A percentile compares a stretch with the other conserved stretches of the same genome.
Conservation (phyloP, 2,113 vertebrate species). For the Sturnus vulgaris region DNA sequence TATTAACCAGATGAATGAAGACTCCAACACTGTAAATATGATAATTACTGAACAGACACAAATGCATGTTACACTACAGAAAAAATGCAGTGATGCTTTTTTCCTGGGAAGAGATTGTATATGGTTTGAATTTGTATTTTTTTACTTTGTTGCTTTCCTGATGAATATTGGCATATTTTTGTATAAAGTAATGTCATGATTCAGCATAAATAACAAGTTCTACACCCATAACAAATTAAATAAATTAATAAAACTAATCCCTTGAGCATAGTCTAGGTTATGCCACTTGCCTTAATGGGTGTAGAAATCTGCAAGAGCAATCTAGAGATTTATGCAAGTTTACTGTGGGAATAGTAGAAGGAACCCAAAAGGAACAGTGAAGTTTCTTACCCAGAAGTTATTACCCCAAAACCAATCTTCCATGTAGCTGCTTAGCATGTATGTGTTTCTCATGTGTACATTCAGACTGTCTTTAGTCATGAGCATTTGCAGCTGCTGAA, state of each 20-base stretch:
- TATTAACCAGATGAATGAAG: neutral
- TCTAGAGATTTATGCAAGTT: neutral
- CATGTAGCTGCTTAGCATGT: neutral
- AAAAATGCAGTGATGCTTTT: neutral
- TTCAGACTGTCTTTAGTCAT: neutral
- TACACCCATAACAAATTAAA: neutral
- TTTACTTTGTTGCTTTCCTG: neutral
- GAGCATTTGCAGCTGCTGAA: neutral
- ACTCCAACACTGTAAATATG: neutral
- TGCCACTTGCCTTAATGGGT: neutral
- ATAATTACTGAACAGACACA: neutral
- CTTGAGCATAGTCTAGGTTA: neutral
- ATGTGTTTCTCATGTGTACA: fast-evolving
- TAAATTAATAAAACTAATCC: neutral
- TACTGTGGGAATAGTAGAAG: neutral
- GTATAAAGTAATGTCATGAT: neutral
- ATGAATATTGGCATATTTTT: neutral
- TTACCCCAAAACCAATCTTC: neutral
- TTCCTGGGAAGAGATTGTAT: neutral
- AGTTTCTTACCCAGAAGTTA: neutral
- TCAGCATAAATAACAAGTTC: neutral
- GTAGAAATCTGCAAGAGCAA: neutral
- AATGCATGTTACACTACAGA: neutral
- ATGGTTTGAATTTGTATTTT: neutral
- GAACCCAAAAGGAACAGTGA: neutral